Percentiles rank a stretch among this genome's conserved stretches.
phyloP scores from a whole-genome alignment of 2,113 vertebrate species.

The Glaucomys volans region DNA sequence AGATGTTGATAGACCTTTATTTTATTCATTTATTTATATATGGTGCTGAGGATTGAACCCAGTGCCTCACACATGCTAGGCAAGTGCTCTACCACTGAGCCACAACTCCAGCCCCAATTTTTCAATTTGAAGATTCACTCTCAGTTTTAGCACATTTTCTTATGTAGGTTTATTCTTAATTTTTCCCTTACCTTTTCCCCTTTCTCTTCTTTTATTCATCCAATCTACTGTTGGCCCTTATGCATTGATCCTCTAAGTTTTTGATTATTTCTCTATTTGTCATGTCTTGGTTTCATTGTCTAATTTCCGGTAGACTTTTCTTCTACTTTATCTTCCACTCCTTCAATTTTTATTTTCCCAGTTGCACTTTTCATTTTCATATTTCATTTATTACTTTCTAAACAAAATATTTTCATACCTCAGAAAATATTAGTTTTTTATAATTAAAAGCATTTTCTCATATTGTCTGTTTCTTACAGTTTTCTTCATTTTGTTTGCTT shows the following conservation, averaged over 20 bases:
- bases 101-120: neutral
- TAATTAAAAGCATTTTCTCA: neutral
- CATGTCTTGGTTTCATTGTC: neutral
- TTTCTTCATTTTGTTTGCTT: neutral
- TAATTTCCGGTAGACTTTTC: slow-evolving; percentile 53
- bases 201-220: slow-evolving; percentile 8
- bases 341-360: slow-evolving; percentile 24
- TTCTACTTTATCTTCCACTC: slow-evolving; percentile 25
- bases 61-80: no score
- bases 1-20: no score
- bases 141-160: slow-evolving; percentile 12
- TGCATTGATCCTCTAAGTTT: neutral
- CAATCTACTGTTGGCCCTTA: neutral
- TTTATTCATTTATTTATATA: no score
- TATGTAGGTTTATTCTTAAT: neutral
- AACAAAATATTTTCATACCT: slow-evolving; percentile 39
- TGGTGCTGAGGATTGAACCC: no score
- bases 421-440: neutral
- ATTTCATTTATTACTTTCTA: neutral
- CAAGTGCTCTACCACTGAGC: no score
- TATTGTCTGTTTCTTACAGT: neutral
- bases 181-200: neutral
- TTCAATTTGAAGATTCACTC: neutral
- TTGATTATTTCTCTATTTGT: neutral
- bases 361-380: neutral